These are phyloP conservation scores for Microcebus tavaratra DNA, from an alignment of 2,113 vertebrate genomes.

Conservation along the genomic window DNA sequence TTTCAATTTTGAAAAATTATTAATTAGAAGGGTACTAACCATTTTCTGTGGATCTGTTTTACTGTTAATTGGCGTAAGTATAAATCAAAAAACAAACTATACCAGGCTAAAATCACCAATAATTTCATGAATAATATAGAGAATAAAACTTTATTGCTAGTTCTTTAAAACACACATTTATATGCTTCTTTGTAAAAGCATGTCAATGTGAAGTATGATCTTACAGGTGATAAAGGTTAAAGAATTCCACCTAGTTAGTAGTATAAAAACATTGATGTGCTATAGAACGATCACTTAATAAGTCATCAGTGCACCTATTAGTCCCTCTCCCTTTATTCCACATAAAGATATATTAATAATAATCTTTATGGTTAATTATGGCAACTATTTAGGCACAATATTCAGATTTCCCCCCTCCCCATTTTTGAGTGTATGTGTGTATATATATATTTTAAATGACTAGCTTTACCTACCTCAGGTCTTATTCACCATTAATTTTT, in stretches of 20 bases:
- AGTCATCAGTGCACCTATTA: neutral
- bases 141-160: neutral
- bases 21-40: conserved; percentile 16
- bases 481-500: neutral
- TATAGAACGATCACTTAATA: neutral
- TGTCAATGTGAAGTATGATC: neutral
- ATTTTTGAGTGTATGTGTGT: neutral
- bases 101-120: conserved; percentile 8
- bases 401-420: neutral
- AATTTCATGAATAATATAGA: neutral
- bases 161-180: conserved; percentile 8
- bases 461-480: conserved; percentile 33
- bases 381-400: neutral
- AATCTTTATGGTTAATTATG: neutral
- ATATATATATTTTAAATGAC: neutral
- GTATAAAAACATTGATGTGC: neutral
- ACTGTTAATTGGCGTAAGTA: neutral
- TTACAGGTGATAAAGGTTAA: neutral
- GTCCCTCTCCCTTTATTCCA: neutral
- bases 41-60: neutral
- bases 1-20: neutral
- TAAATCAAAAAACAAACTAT: neutral
- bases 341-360: neutral
- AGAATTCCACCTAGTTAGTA: neutral
- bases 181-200: conserved; percentile 30